Conservation (phyloP, 2,797 vertebrate species). For the Spondyliosoma cantharus region DNA sequence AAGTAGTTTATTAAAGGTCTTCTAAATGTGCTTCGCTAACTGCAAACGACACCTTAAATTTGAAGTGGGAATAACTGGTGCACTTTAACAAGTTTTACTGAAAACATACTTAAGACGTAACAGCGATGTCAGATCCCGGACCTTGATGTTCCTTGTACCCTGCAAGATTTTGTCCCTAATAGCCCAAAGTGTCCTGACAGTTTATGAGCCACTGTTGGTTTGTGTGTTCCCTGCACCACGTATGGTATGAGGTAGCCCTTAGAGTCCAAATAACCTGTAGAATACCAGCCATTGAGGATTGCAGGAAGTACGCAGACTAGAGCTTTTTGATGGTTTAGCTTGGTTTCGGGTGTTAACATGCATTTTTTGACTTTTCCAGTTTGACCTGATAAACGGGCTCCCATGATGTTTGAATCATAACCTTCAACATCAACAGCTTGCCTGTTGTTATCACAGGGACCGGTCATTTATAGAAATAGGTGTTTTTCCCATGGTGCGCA, state of each 20-base stretch:
- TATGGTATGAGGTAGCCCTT: not conserved
- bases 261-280: not conserved
- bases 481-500: not conserved
- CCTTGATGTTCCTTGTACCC: not conserved
- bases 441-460: slow-evolving; percentile 1
- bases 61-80: not conserved
- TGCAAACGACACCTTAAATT: not conserved
- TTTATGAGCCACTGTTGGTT: not conserved
- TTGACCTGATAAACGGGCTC: not conserved
- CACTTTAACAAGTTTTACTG: not conserved
- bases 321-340: not conserved
- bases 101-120: not conserved
- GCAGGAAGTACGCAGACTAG: not conserved
- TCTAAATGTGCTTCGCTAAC: not conserved
- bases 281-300: not conserved
- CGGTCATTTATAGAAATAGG: not conserved
- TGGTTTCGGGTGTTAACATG: not conserved
- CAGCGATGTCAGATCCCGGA: not conserved
- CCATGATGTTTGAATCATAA: not conserved
- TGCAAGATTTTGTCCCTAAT: not conserved
- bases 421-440: too few species aligned
- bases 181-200: too few species aligned
- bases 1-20: not conserved
- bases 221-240: not conserved
- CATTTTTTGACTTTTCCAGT: not conserved